Base-by-base conservation (phyloP, 2,888 invertebrate species). In the Teleiodes luculella region DNA sequence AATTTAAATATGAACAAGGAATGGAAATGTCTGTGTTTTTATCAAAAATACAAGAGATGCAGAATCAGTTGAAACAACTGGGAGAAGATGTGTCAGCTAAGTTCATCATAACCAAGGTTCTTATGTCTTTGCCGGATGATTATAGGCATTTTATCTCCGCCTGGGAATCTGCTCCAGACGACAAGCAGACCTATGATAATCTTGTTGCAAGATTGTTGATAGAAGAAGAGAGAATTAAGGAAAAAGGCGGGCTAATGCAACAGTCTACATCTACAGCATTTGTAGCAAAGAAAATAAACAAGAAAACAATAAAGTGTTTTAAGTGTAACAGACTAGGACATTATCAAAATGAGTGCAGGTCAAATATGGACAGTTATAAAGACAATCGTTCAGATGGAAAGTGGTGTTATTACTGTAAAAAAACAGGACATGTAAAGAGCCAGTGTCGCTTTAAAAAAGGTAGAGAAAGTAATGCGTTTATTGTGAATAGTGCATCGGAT, bases 91-190 rank as follows among this genome's bases (percentile, higher is more conserved):
- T 64, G 1, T 60, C 64, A 0, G 61, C 63, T 3, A 63, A 63
- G 16, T 56, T 67, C n/a, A 45, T 62, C 0, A 62, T 69, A 10
- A 68, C 70, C 3, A 68, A 68, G 59, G 58, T 70, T 1, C 35
- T 69, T 16, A 66, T 68, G 59, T 60, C 60, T 0, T 50, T 70
- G 14, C 68, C 66, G 5, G 64, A 64, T 11, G 33, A 64, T 33
- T 67, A 61, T 39, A 63, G 63, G 53, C 65, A 72, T 55, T 74
- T 72, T 53, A 51, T 66, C 4, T 68, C 67, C 0, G 70, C 60
- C 11, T 60, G 62, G 59, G 62, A 61, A 16, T 57, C 61, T 24
- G 61, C 52, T 2, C 57, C 57, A 1, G 54, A 53, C 3, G 53
- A 57, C 1, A 54, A 55, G 37, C 59, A 58, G 50, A 59, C 53